phyloP scores from a whole-genome alignment of 2,113 vertebrate species.

The Mormyrus iriodes region DNA sequence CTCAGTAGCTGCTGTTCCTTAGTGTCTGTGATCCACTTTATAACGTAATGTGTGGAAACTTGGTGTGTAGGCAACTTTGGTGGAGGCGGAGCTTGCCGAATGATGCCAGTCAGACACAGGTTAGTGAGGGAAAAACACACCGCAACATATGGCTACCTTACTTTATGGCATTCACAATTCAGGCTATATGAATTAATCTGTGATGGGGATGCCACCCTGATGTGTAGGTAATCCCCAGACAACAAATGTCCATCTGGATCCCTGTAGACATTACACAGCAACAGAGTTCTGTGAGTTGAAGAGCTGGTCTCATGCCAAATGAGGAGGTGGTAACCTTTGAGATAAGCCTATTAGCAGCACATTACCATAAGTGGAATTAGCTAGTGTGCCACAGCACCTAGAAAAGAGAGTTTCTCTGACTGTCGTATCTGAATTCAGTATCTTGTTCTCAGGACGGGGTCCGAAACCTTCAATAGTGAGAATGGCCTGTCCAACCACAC shows the following conservation, averaged over 20 bases:
- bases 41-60: background rate
- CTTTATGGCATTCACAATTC: background rate
- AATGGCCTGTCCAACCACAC: background rate
- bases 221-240: background rate
- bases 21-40: background rate
- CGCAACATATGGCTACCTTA: background rate
- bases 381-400: background rate
- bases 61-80: background rate
- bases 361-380: conserved; percentile 16
- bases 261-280: background rate
- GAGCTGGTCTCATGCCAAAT: background rate
- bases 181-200: background rate
- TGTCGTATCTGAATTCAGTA: background rate
- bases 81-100: background rate
- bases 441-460: background rate
- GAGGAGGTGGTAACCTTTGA: background rate
- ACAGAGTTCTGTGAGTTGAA: background rate
- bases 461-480: background rate
- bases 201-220: background rate
- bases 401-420: background rate
- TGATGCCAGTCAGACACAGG: background rate
- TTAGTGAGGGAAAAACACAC: background rate
- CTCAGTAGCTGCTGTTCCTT: background rate
- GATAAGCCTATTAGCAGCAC: conserved; percentile 22
- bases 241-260: background rate